phyloP scores from a whole-genome alignment of 2,797 vertebrate species.

The Neosilurus mollespiculum region DNA sequence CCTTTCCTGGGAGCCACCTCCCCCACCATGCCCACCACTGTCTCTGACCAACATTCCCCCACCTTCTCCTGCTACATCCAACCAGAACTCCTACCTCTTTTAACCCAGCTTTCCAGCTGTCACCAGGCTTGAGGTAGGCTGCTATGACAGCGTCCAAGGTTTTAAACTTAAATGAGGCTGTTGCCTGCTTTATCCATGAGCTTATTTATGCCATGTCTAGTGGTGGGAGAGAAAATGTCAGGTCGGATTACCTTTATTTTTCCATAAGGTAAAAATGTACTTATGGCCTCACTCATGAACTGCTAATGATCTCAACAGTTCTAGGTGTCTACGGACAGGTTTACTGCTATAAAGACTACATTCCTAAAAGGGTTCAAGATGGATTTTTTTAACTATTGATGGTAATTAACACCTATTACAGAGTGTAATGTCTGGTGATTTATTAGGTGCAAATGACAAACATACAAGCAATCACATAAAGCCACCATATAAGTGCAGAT shows the following conservation, averaged over 20 bases:
- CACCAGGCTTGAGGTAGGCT: slow-evolving; percentile 24
- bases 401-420: background rate
- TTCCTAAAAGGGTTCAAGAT: slow-evolving; percentile 26
- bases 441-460: background rate
- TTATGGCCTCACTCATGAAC: background rate
- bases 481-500: background rate
- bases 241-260: slow-evolving; percentile 23
- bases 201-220: slow-evolving; percentile 64
- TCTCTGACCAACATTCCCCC: slow-evolving; percentile 56
- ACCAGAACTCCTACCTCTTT: slow-evolving; percentile 37
- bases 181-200: slow-evolving; percentile 60
- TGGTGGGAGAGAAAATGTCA: slow-evolving; percentile 57
- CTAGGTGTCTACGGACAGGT: background rate
- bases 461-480: background rate
- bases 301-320: background rate
- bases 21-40: slow-evolving; percentile 32
- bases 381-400: slow-evolving; percentile 1
- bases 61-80: slow-evolving; percentile 54
- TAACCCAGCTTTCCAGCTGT: slow-evolving; percentile 14
- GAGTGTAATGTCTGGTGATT: background rate
- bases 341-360: slow-evolving; percentile 15
- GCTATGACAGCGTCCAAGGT: slow-evolving; percentile 67
- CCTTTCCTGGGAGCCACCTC: slow-evolving; percentile 66
- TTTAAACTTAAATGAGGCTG: slow-evolving; percentile 59
- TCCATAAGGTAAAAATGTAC: slow-evolving; percentile 13